These are phyloP conservation scores for Yponomeuta sedellus DNA, from an alignment of 2,888 invertebrate genomes.

Conservation along the genomic window DNA sequence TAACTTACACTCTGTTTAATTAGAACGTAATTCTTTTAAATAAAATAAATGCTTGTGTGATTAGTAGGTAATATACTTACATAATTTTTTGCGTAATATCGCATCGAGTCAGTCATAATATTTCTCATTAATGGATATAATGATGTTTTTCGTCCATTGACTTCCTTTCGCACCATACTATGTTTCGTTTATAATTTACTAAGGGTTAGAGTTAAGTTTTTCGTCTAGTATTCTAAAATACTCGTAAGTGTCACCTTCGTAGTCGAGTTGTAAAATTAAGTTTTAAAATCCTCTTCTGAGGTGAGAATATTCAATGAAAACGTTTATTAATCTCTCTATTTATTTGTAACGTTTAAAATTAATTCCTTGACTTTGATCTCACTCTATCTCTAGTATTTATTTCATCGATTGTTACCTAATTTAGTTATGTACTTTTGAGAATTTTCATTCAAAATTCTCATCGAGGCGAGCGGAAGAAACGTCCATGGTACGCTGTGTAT, in stretches of 20 bases:
- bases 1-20: constrained; percentile 5
- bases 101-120: constrained; percentile 55
- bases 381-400: constrained; percentile 11
- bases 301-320: constrained; percentile 40
- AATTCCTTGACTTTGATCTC: constrained; percentile 14
- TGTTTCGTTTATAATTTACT: constrained; percentile 58
- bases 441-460: constrained; percentile 31
- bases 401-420: not conserved
- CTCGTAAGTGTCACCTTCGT: constrained; percentile 69
- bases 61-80: constrained; percentile 45
- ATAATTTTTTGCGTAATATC: constrained; percentile 53
- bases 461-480: constrained; percentile 57
- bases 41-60: constrained; percentile 61
- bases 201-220: constrained; percentile 66
- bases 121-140: constrained; percentile 42
- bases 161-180: constrained; percentile 61
- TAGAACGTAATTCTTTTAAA: constrained; percentile 16
- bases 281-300: constrained; percentile 57
- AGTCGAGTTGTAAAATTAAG: constrained; percentile 63
- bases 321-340: not conserved
- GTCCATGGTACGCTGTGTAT: constrained; percentile 76
- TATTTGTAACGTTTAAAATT: not conserved
- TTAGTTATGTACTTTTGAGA: constrained; percentile 24
- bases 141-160: constrained; percentile 43
- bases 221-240: constrained; percentile 66